A percentile compares a stretch with the other conserved stretches of the same genome.
phyloP scores from a whole-genome alignment of 1,140 invertebrate genomes.

The Ruditapes philippinarum region DNA sequence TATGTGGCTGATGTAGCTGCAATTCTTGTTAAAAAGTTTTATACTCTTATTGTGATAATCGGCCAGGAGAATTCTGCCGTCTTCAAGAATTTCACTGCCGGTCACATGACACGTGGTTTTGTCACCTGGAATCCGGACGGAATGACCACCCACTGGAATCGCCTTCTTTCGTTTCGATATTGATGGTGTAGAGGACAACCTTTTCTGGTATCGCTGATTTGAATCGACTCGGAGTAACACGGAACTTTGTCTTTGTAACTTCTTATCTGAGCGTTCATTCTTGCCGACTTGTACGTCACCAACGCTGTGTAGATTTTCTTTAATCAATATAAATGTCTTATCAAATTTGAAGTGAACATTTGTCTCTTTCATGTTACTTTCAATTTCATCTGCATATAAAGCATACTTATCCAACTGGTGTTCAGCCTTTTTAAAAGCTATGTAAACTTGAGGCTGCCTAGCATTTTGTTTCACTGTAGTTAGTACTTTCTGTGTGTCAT shows the following conservation, averaged over 20 bases:
- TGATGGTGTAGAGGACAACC: background rate
- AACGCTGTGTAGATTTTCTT: background rate
- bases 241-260: background rate
- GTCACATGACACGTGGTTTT: slow-evolving; percentile 43
- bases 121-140: slow-evolving; percentile 25
- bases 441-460: background rate
- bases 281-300: background rate
- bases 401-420: background rate
- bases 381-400: slow-evolving; percentile 10
- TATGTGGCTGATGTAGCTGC: background rate
- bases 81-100: slow-evolving; percentile 16
- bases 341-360: slow-evolving; percentile 20
- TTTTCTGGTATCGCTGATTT: background rate
- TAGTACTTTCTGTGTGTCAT: background rate
- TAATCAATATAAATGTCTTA: background rate
- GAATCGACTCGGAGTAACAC: background rate
- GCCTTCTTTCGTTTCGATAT: slow-evolving; percentile 21
- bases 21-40: slow-evolving; percentile 26
- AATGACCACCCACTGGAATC: slow-evolving; percentile 38
- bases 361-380: background rate
- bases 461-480: background rate
- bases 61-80: slow-evolving; percentile 23
- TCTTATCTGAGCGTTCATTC: background rate
- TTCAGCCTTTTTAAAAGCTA: background rate
- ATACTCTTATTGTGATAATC: slow-evolving; percentile 45